Evolutionary conservation across 2,113 vertebrate species (phyloP), one percentile per base, ranked within the genome.

Genomic region (Apodemus sylvaticus): DNA sequence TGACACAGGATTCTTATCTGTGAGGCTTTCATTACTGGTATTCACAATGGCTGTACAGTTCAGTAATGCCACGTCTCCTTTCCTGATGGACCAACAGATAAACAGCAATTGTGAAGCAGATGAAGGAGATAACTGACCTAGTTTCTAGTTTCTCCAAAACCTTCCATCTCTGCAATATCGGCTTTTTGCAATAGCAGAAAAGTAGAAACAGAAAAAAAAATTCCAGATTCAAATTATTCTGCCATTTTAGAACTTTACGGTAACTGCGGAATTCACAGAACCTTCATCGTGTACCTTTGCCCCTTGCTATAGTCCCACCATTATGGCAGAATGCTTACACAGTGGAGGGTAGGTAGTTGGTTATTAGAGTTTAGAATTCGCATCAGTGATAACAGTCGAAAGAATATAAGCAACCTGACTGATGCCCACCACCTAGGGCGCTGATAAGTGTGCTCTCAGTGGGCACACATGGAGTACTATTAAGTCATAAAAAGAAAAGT

Each of bases 1-100:
- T 14, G 99, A 99, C 10, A 99, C 98, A 0, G 99, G 99, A 96
- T 99, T 99, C 97, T 99, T 99, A 98, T 99, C 99, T 0, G 98
- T 99, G 24, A 99, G 99, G 4, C 98, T 99, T 98, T 99, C 99
- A 95, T 99, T 99, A 98, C 99, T 99, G 51, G 99, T 99, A 94
- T 99, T 99, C 51, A 99, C 99, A 22, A 99, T 99, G 88, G 99
- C 99, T 0, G 99, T 99, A 98, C 99, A 99, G 98, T 99, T 99
- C 98, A 99, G 89, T 70, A 99, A 98, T 0, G 99, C 99, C 5
- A 99, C 98, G 16, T 99, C 99, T 14, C 99, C 99, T 53, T 97
- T 98, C 98, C 99, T 99, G 97, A 93, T 90, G 76, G 97, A 98
- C 93, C 16, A 79, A 79, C 3, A 19, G 42, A 79, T 24, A 74